A percentile compares a stretch with the other conserved stretches of the same genome.
These are phyloP conservation scores for Tenualosa ilisha DNA, from an alignment of 2,797 vertebrate genomes.

Conservation along the genomic window DNA sequence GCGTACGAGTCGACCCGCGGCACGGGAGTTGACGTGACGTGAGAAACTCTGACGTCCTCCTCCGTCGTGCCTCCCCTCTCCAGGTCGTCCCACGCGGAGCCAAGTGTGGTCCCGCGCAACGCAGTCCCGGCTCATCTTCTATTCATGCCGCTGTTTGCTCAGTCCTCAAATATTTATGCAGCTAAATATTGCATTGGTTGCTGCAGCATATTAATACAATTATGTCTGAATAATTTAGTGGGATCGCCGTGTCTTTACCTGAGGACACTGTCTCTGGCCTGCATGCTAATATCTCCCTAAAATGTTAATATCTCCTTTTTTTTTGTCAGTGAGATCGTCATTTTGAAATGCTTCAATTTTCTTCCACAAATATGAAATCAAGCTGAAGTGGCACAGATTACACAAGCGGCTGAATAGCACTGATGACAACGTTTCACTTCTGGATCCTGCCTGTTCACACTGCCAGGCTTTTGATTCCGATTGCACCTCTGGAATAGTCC, in stretches of 20 bases:
- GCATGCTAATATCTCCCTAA: neutral
- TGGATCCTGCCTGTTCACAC: neutral
- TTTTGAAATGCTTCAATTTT: neutral
- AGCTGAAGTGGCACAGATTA: neutral
- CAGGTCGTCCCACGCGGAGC: neutral
- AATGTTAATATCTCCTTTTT: neutral
- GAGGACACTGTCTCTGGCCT: neutral
- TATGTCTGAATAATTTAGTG: neutral
- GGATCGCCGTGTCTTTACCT: neutral
- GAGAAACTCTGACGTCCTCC: neutral
- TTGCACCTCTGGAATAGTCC: no score
- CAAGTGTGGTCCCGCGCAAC: neutral
- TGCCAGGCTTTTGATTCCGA: no score
- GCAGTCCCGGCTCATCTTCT: conserved; percentile 15
- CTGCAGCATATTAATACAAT: neutral
- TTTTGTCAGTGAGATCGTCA: neutral
- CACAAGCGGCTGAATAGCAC: neutral
- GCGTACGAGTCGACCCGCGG: no score
- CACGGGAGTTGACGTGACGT: neutral
- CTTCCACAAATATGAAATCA: neutral
- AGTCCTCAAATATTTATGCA: conserved; percentile 20
- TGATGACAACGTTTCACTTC: neutral
- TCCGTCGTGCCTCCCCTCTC: neutral
- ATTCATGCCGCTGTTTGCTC: conserved; percentile 4
- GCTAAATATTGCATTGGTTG: conserved; percentile 22